Conservation (phyloP, 2,888 invertebrate genomes). For the Epinotia ramella region DNA sequence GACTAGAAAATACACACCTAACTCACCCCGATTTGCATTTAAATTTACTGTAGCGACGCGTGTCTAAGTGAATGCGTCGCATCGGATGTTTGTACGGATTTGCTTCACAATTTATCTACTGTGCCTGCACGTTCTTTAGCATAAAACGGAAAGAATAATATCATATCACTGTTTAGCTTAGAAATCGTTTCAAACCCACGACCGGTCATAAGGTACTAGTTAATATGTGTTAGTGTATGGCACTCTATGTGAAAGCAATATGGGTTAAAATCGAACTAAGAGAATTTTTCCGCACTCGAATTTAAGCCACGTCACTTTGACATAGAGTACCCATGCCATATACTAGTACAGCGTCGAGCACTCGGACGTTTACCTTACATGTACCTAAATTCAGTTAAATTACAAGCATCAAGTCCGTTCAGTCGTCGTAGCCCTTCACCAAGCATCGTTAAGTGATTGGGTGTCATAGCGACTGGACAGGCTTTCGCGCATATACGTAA, state of each 20-base stretch:
- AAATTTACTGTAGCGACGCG: too few relatives aligned
- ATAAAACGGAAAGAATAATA: not conserved
- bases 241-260: too few relatives aligned
- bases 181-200: not conserved
- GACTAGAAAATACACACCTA: not conserved
- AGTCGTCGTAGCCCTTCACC: not conserved
- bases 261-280: too few relatives aligned
- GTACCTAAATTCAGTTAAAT: not conserved
- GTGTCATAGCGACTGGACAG: slow-evolving; percentile 12
- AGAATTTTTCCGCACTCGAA: too few relatives aligned
- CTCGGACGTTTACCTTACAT: not conserved
- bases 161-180: not conserved
- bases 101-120: too few relatives aligned
- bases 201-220: not conserved
- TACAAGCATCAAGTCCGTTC: slow-evolving; percentile 9
- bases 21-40: too few relatives aligned
- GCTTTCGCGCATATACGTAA: slow-evolving; percentile 20
- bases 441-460: slow-evolving; percentile 13
- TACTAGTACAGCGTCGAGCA: too few relatives aligned
- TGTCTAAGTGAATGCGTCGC: too few relatives aligned
- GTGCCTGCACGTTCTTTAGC: not conserved
- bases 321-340: too few relatives aligned
- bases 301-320: too few relatives aligned
- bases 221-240: too few relatives aligned
- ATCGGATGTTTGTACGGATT: too few relatives aligned